These are phyloP conservation scores for Drosophila tani DNA, from an alignment of 1,140 invertebrate species.

Conservation along the genomic window DNA sequence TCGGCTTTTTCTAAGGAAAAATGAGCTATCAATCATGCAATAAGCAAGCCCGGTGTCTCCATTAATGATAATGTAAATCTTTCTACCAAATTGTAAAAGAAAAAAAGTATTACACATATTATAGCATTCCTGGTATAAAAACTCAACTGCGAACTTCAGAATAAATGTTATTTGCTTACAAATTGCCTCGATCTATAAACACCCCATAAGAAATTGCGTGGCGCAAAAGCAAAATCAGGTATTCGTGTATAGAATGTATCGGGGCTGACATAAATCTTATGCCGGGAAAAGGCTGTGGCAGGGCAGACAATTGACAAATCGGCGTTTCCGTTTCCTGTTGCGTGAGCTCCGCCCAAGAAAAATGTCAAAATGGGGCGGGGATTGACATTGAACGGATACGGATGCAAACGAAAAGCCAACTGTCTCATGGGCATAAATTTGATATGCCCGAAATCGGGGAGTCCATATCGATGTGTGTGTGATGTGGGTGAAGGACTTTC, in stretches of 20 bases:
- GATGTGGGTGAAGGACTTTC: constrained; percentile 19
- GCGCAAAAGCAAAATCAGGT: constrained; percentile 35
- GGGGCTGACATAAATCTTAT: constrained; percentile 41
- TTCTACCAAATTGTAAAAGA: not conserved
- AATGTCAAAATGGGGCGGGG: constrained; percentile 17
- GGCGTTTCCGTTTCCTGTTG: constrained; percentile 56
- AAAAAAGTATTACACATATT: too few species aligned
- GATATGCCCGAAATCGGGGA: constrained; percentile 12
- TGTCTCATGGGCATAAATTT: constrained; percentile 45
- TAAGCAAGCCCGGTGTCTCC: not conserved
- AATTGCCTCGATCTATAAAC: constrained; percentile 31
- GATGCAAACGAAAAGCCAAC: constrained; percentile 3
- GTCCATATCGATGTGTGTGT: constrained; percentile 8
- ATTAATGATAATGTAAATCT: not conserved
- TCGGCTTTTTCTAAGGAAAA: not conserved
- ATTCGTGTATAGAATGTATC: constrained; percentile 45
- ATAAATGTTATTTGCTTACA: constrained; percentile 1
- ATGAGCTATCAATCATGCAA: not conserved
- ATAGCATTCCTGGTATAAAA: not conserved
- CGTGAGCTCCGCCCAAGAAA: constrained; percentile 8
- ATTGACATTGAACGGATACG: constrained; percentile 27
- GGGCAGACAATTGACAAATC: constrained; percentile 58
- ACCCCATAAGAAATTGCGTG: constrained; percentile 1
- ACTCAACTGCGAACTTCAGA: not conserved
- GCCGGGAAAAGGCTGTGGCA: constrained; percentile 21